Base-by-base conservation (phyloP, 2,888 invertebrate genomes). In the Macrostomum cliftonense region DNA sequence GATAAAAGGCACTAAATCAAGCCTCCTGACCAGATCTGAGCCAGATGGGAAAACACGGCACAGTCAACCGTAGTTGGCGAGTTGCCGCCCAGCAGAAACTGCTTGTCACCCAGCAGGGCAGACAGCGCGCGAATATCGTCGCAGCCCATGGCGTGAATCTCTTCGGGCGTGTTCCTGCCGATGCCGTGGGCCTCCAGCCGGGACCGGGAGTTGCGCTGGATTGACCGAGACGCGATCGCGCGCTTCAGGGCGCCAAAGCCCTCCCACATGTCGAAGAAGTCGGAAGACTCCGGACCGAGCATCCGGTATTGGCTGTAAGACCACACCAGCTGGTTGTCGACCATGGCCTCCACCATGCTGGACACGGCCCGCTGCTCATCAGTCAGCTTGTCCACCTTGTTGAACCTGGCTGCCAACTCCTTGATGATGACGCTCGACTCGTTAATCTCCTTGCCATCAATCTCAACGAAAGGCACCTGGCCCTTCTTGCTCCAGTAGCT, bases 21-120 rank as follows among this genome's bases (percentile, higher is more conserved):
- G n/a, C n/a, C n/a, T n/a, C 28, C 80, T 77, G 82, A 89, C 65
- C 86, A 79, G 61, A 91, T 78, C 73, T 89, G 89, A 57, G 86
- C 83, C 63, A 93, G 77, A 65, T 86, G 82, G 37, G 88, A 81
- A 74, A 93, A 93, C 54, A 86, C 82, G 39, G 87, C 84, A 50
- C 88, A 82, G 71, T 93, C 93, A 74, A 91, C 73, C 85, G 85
- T 73, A 58, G 87, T 83, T 4, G 28, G 28, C 37, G 89, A 88
- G 65, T 87, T 85, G 67, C 89, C 86, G 47, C 93, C 91, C 65
- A 89, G 88, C 77, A 91, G 85, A 78, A 83, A 93, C 38, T 83
- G 83, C 71, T 87, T 87, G 68, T 86, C 85, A 50, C 83, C 82
- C 54, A 93, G 77, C 74, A 84, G 79, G 62, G 85, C 83, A 53